Base-by-base conservation (phyloP, 2,888 invertebrate species). In the Koerneria pararmatus region DNA sequence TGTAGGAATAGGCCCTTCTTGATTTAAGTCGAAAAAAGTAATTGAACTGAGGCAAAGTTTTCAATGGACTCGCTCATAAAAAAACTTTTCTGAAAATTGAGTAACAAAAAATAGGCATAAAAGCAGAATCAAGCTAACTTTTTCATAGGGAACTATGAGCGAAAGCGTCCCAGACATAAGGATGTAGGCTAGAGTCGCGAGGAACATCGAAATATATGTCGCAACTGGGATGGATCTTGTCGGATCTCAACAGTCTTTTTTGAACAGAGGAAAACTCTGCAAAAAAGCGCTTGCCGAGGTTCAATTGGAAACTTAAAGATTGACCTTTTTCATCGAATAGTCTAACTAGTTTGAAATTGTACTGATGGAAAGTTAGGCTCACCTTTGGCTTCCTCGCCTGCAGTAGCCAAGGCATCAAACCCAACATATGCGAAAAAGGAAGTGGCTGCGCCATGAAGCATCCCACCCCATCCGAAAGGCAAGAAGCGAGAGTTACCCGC, bases 151-250 rank as follows among this genome's bases (percentile, higher is more conserved):
- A 87, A 90, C 88, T 91, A 95, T 93, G 89, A 97, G 89, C 0
- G 95, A 95, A 66, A 95, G 85, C 0, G 95, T 91, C 0, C 91
- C 90, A 0, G 95, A 92, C 51, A 95, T 90, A 31, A 91, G 90
- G 84, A 94, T 69, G 63, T 78, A 78, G 29, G 75, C 71, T 8
- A 69, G 34, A 15, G 78, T 74, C 37, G 77, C 77, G 19, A 78
- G 73, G 2, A 71, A 71, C 79, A 79, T 78, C 6, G 79, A 77
- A 27, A 74, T 63, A 65, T 77, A 77, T 0, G 78, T 85, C 8
- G 85, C 84, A 3, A 84, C 71, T 1, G 85, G 85, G 51, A 85
- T 83, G 1, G 84, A 83, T 29, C 79, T 78, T 49, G 82, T 80
- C 2, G 85, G 85, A 53, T 83, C 77, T 69, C 64, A 46, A 71